Conservation (phyloP, 2,797 vertebrate species). For the Coranthus polyacanthus region DNA sequence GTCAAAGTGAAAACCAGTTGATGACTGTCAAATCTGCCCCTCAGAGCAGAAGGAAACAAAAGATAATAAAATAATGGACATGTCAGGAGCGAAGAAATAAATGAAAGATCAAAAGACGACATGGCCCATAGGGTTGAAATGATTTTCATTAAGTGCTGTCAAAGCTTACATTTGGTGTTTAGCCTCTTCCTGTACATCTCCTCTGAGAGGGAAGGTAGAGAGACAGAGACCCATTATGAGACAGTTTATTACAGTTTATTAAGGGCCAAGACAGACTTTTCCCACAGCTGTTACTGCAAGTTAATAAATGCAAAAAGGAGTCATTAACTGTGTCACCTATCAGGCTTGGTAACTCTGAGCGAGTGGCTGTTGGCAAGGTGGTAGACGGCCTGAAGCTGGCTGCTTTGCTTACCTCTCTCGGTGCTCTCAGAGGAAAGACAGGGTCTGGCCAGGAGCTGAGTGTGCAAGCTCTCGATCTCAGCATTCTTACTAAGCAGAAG, state of each 20-base stretch:
- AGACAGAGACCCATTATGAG: constrained; percentile 72
- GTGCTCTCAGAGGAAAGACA: constrained; percentile 83
- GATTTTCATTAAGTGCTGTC: constrained; percentile 55
- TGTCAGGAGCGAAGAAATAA: constrained; percentile 40
- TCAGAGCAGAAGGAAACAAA: constrained; percentile 38
- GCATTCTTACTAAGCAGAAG: constrained; percentile 91
- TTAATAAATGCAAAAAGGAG: constrained; percentile 49
- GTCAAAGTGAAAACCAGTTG: constrained; percentile 30
- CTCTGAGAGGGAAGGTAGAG: constrained; percentile 73
- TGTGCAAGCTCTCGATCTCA: constrained; percentile 93
- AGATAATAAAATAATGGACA: constrained; percentile 31
- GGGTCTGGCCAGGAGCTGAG: constrained; percentile 89
- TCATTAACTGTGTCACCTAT: constrained; percentile 42
- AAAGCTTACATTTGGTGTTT: constrained; percentile 89
- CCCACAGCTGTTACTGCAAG: constrained; percentile 22
- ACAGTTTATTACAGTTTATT: constrained; percentile 25
- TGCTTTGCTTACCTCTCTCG: constrained; percentile 88
- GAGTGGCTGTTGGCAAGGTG: constrained; percentile 25
- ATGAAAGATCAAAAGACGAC: constrained; percentile 39
- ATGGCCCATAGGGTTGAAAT: constrained; percentile 53
- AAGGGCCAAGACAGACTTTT: constrained; percentile 24
- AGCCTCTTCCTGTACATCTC: constrained; percentile 90
- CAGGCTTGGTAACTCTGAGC: constrained; percentile 24
- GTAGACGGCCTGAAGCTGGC: not conserved
- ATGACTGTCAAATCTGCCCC: constrained; percentile 41